Conservation (phyloP, 2,113 vertebrate genomes). For the Cynocephalus volans region DNA sequence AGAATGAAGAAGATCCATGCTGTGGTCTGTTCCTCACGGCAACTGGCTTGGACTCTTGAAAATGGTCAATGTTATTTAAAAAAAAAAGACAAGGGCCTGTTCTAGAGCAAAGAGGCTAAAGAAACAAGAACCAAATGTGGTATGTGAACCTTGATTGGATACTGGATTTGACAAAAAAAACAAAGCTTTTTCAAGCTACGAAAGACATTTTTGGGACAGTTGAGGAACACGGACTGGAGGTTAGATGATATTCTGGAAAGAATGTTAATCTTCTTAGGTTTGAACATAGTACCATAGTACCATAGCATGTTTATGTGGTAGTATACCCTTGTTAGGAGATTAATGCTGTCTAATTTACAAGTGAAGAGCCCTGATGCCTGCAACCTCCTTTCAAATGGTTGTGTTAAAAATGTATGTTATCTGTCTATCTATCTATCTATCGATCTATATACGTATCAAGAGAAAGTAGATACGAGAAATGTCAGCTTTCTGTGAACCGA, state of each 20-base stretch:
- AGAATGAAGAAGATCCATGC: not conserved
- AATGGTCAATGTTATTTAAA: not conserved
- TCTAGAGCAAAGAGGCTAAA: not conserved
- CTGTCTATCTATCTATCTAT: not conserved
- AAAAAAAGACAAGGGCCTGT: not conserved
- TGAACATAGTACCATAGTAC: not conserved
- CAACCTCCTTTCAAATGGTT: not conserved
- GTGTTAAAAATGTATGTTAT: not conserved
- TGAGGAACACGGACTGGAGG: not conserved
- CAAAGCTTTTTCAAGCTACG: not conserved
- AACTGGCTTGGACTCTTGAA: not conserved
- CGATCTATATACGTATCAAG: no score
- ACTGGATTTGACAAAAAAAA: not conserved
- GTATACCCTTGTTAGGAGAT: not conserved
- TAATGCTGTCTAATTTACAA: not conserved
- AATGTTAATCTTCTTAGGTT: not conserved
- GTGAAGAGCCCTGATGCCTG: not conserved
- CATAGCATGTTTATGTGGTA: not conserved
- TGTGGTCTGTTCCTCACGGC: not conserved
- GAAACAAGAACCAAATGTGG: not conserved
- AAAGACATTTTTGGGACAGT: not conserved
- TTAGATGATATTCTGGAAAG: constrained; percentile 14
- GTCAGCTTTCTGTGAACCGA: not conserved
- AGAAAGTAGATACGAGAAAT: not conserved
- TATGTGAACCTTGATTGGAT: not conserved